phyloP scores from a whole-genome alignment of 2,888 invertebrate genomes.

The Acronicta leporina region DNA sequence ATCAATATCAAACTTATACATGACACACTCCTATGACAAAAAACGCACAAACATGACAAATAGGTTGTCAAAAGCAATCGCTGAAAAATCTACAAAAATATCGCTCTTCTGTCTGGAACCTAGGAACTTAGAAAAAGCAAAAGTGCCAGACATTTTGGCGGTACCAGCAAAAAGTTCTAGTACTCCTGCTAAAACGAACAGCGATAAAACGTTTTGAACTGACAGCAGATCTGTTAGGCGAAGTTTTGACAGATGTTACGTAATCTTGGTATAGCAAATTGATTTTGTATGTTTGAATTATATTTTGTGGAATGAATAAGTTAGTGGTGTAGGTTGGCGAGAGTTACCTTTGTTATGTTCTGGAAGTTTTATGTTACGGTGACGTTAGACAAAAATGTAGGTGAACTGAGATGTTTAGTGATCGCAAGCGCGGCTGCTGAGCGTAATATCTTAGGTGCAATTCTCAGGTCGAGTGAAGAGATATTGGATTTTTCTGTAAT shows the following conservation, averaged over 20 bases:
- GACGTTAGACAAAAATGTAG: too few species aligned
- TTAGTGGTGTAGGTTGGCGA: too few species aligned
- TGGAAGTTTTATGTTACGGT: too few species aligned
- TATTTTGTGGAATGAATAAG: not conserved
- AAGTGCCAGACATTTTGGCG: conserved; percentile 42
- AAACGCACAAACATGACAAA: conserved; percentile 6
- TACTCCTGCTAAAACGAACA: conserved; percentile 17
- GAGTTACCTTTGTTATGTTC: too few species aligned
- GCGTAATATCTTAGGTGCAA: too few species aligned
- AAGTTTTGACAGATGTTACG: conserved; percentile 27
- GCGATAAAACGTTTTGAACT: conserved; percentile 38
- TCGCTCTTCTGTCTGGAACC: conserved; percentile 5
- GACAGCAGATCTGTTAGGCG: conserved; percentile 20
- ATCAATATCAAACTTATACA: not conserved
- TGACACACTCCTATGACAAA: not conserved
- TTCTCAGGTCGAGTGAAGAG: too few species aligned
- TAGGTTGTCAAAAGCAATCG: conserved; percentile 20
- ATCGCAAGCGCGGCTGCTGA: too few species aligned
- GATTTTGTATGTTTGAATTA: conserved; percentile 6
- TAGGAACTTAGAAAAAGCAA: conserved; percentile 33
- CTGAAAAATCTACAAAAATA: conserved; percentile 11
- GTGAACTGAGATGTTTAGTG: too few species aligned
- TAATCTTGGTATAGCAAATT: conserved; percentile 32
- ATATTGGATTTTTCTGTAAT: too few species aligned
- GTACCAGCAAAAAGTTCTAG: conserved; percentile 37